A percentile compares a stretch with the other conserved stretches of the same genome.
Evolutionary conservation across 2,113 vertebrate species (phyloP).

Genomic region (Festucalex cinctus): DNA sequence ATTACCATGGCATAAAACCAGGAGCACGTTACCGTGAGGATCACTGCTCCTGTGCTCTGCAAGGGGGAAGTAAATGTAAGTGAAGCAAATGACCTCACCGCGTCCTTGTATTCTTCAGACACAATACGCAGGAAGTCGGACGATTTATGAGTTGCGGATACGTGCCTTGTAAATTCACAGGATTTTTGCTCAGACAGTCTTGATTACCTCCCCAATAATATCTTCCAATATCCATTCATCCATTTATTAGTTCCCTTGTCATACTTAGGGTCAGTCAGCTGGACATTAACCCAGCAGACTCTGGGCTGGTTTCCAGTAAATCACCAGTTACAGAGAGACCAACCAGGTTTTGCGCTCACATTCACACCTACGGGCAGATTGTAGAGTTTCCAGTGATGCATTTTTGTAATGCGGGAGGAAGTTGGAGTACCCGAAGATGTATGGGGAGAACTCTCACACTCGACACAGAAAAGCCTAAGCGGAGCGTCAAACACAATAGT

Average conservation of each 20-base stretch:
- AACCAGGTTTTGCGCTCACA: too few species aligned
- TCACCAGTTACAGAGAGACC: not conserved
- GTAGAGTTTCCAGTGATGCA: not conserved
- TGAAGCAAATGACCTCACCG: not conserved
- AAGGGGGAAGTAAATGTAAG: not conserved
- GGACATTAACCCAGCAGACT: not conserved
- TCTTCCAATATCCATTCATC: not conserved
- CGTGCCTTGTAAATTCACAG: not conserved
- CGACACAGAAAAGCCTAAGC: too few species aligned
- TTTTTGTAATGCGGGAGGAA: not conserved
- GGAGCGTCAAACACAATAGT: too few species aligned
- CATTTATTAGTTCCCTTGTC: not conserved
- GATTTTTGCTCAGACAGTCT: not conserved
- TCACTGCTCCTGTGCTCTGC: not conserved
- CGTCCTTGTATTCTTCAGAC: not conserved
- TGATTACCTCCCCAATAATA: not conserved
- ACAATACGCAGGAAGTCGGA: not conserved
- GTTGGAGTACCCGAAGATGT: too few species aligned
- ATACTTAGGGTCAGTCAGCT: not conserved
- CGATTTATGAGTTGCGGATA: not conserved
- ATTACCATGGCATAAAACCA: slow-evolving; percentile 5
- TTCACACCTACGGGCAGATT: not conserved
- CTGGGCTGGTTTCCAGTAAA: not conserved
- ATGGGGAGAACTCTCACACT: too few species aligned
- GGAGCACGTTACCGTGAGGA: not conserved